Conservation (phyloP, 2,797 vertebrate genomes). For the Siniperca undulata region DNA sequence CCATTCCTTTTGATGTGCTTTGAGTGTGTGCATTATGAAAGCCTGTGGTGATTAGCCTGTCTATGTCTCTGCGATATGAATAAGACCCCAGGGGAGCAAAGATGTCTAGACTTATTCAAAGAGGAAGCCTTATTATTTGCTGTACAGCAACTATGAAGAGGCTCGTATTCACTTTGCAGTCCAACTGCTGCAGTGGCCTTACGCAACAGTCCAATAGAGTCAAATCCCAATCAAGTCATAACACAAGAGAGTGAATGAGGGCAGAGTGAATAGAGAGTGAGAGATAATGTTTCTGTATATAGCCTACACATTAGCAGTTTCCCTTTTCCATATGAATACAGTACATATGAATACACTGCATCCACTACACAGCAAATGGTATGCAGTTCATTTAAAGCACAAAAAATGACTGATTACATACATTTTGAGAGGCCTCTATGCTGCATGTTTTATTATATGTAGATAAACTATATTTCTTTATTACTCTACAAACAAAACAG, state of each 20-base stretch:
- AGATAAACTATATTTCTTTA: not conserved
- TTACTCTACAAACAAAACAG: not conserved
- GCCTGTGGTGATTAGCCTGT: constrained; percentile 69
- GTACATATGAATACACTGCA: constrained; percentile 3
- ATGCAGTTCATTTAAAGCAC: constrained; percentile 3
- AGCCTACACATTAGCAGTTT: not conserved
- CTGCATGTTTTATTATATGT: not conserved
- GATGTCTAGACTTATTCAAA: constrained; percentile 75
- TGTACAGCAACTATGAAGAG: constrained; percentile 55
- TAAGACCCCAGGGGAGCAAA: constrained; percentile 63
- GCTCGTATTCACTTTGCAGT: constrained; percentile 56
- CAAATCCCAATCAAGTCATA: constrained; percentile 56
- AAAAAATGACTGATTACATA: not conserved
- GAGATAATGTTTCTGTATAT: constrained; percentile 36
- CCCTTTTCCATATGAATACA: constrained; percentile 3
- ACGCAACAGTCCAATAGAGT: constrained; percentile 51
- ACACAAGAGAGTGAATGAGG: constrained; percentile 30
- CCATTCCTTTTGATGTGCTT: constrained; percentile 70
- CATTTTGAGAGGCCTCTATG: not conserved
- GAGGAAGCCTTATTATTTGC: constrained; percentile 63
- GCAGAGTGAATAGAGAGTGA: constrained; percentile 11
- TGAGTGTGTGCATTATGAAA: constrained; percentile 69
- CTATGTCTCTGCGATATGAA: constrained; percentile 62
- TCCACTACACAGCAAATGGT: not conserved
- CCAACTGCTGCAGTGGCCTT: constrained; percentile 43